These are phyloP conservation scores for Hyppa rectilinea DNA, from an alignment of 2,888 invertebrate species.

Conservation along the genomic window DNA sequence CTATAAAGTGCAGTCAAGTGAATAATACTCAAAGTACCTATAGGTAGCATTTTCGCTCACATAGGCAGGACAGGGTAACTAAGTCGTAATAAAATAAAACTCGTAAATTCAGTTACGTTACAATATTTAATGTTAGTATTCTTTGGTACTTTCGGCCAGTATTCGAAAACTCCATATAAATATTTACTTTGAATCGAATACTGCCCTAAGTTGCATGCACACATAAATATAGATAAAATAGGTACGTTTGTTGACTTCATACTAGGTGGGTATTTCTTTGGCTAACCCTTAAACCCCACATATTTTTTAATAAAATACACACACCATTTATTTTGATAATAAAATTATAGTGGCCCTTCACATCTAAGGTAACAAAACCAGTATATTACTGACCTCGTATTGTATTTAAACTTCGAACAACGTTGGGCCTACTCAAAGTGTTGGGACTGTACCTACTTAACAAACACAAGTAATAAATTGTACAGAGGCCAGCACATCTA, in stretches of 20 bases:
- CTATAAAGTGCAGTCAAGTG: not conserved
- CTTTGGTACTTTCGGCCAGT: conserved; percentile 79
- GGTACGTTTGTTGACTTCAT: conserved; percentile 51
- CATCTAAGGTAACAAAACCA: not conserved
- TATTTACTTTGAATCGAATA: conserved; percentile 51
- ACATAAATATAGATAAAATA: conserved; percentile 50
- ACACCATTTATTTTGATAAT: not conserved
- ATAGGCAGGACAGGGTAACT: not conserved
- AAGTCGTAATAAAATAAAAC: conserved; percentile 32
- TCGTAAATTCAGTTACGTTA: conserved; percentile 37
- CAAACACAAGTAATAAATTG: not conserved
- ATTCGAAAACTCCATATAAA: conserved; percentile 58
- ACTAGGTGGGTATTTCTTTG: conserved; percentile 75
- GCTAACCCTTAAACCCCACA: conserved; percentile 67
- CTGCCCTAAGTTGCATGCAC: conserved; percentile 58
- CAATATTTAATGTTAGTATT: conserved; percentile 69
- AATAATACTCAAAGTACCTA: not conserved
- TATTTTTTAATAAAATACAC: conserved; percentile 5
- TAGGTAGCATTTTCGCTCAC: not conserved
- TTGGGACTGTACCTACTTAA: not conserved
- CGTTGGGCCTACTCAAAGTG: not conserved
- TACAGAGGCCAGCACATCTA: too few species aligned
- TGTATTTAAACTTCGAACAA: not conserved
- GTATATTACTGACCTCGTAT: not conserved
- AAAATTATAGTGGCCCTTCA: not conserved